A percentile compares a stretch with the other conserved stretches of the same genome.
phyloP scores from a whole-genome alignment of 2,113 vertebrate species.

The Cyrtonyx montezumae region DNA sequence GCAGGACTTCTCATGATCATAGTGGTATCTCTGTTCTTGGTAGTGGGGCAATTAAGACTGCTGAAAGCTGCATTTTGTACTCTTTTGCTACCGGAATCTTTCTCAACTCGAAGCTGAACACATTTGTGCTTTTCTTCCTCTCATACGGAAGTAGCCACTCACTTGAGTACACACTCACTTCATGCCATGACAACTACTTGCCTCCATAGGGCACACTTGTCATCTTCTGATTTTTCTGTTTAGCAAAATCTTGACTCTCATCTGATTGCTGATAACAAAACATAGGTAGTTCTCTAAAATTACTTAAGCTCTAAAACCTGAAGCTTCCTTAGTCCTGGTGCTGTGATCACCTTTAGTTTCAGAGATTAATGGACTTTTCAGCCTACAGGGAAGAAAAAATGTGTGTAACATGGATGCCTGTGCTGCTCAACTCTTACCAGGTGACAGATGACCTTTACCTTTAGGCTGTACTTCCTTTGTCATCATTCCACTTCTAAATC shows the following conservation, averaged over 20 bases:
- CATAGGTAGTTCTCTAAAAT: background rate
- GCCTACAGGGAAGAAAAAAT: background rate
- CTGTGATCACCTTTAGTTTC: background rate
- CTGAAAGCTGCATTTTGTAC: background rate
- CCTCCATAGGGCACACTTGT: background rate
- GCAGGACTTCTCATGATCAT: background rate
- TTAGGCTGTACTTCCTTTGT: background rate
- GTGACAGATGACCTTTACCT: background rate
- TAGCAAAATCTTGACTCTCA: background rate
- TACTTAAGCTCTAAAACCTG: background rate
- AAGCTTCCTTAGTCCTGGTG: background rate
- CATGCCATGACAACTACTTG: background rate
- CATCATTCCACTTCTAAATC: background rate
- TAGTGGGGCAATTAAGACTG: background rate
- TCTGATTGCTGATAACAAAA: background rate
- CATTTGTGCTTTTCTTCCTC: background rate
- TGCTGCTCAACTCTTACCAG: background rate
- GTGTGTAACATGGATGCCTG: background rate
- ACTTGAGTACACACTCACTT: background rate
- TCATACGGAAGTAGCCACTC: background rate
- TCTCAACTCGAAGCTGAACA: background rate
- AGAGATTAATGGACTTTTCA: background rate
- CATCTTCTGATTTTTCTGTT: background rate
- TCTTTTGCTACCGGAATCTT: background rate
- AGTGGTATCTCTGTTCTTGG: background rate